phyloP scores from a whole-genome alignment of 2,113 vertebrate genomes.

The Abramis brama region DNA sequence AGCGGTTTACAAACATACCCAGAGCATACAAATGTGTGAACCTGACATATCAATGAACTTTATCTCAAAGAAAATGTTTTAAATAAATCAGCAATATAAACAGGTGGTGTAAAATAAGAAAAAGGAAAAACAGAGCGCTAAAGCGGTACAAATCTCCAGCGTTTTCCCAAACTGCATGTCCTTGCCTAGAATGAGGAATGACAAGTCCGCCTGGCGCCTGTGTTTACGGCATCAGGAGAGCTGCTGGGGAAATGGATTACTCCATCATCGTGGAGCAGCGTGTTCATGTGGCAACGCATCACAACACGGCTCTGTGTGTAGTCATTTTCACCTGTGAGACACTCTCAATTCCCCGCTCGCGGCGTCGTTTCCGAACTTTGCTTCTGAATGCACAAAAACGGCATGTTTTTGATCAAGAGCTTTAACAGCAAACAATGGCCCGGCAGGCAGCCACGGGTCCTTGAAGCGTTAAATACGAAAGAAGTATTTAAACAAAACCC shows the following conservation, averaged over 20 bases:
- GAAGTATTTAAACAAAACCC: slow-evolving; percentile 16
- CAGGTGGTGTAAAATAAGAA: slow-evolving; percentile 58
- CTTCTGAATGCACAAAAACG: slow-evolving; percentile 58
- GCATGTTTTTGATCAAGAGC: slow-evolving; percentile 45
- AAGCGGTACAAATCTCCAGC: slow-evolving; percentile 76
- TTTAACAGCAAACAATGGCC: slow-evolving; percentile 18
- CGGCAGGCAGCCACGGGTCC: background rate
- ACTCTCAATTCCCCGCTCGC: slow-evolving; percentile 16
- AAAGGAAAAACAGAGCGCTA: slow-evolving; percentile 70
- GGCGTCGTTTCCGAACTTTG: slow-evolving; percentile 3
- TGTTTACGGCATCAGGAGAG: slow-evolving; percentile 79
- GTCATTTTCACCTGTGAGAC: slow-evolving; percentile 78
- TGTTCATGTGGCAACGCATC: slow-evolving; percentile 69
- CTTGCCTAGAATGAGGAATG: slow-evolving; percentile 80
- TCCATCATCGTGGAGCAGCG: slow-evolving; percentile 71
- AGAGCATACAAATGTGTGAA: slow-evolving; percentile 70
- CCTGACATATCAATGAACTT: slow-evolving; percentile 74
- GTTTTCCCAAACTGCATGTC: slow-evolving; percentile 71
- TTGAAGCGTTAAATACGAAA: slow-evolving; percentile 1
- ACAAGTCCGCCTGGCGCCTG: slow-evolving; percentile 79
- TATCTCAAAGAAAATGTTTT: slow-evolving; percentile 71
- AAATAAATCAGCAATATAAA: slow-evolving; percentile 80
- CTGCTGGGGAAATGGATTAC: slow-evolving; percentile 81
- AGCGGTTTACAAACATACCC: slow-evolving; percentile 70
- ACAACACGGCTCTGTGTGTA: slow-evolving; percentile 75